Evolutionary conservation across 2,113 vertebrate genomes (phyloP).

Genomic region (Lanius collurio): DNA sequence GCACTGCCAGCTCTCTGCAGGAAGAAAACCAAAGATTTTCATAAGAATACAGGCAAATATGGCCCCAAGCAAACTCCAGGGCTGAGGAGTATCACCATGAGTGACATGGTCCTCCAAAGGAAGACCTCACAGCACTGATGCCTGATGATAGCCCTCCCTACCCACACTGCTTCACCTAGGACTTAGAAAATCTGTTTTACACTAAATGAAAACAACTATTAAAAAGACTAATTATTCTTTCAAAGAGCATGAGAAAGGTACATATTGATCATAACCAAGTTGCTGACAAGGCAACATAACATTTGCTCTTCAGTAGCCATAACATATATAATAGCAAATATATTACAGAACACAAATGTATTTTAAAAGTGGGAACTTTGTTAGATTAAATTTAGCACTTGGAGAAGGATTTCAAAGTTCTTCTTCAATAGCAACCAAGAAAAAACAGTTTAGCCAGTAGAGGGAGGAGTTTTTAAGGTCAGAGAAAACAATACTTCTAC

Average conservation of each 20-base stretch:
- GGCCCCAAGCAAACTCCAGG: not conserved
- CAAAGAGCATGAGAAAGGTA: not conserved
- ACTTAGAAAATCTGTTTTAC: not conserved
- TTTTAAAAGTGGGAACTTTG: not conserved
- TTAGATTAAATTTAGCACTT: not conserved
- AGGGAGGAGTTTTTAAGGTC: not conserved
- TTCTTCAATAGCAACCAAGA: not conserved
- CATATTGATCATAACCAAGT: not conserved
- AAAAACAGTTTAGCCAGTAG: not conserved
- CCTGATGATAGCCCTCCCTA: not conserved
- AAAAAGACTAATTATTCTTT: not conserved
- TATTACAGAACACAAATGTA: too few species aligned
- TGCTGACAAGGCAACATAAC: not conserved
- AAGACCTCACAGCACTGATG: not conserved
- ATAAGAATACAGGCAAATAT: not conserved
- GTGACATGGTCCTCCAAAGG: not conserved
- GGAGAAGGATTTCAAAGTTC: not conserved
- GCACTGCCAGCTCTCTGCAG: not conserved
- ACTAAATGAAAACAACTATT: not conserved
- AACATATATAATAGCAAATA: not conserved
- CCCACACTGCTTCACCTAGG: not conserved
- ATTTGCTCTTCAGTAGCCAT: not conserved
- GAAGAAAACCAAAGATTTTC: fast-evolving
- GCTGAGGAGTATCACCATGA: not conserved
- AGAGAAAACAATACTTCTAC: not conserved